Percentiles rank a stretch among this genome's conserved stretches.
phyloP scores from a whole-genome alignment of 2,113 vertebrate species.

The Piaya cayana region DNA sequence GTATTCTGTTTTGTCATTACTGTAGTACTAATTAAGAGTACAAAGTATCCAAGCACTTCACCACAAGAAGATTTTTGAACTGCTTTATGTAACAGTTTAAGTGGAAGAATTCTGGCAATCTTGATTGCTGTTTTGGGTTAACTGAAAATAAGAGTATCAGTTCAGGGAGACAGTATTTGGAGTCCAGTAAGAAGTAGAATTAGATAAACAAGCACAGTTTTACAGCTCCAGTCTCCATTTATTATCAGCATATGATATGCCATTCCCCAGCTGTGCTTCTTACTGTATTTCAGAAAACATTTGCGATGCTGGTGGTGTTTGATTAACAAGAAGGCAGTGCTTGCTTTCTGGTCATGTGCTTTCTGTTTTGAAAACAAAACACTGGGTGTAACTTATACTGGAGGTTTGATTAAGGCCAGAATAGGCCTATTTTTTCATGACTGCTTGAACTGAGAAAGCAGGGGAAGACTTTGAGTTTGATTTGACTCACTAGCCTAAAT shows the following conservation, averaged over 20 bases:
- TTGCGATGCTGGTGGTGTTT: neutral
- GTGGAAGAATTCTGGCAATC: neutral
- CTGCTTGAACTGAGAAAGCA: neutral
- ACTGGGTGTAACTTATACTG: neutral
- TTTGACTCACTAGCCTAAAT: neutral
- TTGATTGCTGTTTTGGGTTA: neutral
- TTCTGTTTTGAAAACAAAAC: neutral
- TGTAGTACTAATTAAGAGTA: neutral
- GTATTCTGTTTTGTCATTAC: neutral
- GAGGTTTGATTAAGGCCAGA: neutral
- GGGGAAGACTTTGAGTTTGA: neutral
- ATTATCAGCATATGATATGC: neutral
- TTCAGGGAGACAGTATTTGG: neutral
- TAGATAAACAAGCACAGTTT: neutral
- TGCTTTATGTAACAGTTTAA: neutral
- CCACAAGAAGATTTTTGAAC: neutral
- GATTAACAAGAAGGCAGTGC: neutral
- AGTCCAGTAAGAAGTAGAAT: neutral
- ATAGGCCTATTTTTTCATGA: neutral
- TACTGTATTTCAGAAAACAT: neutral
- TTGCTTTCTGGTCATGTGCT: neutral
- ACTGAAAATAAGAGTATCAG: neutral
- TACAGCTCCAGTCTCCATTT: neutral
- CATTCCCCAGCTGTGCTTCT: neutral
- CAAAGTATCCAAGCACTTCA: neutral